Evolutionary conservation across 1,140 invertebrate species (phyloP).

Genomic region (Sitodiplosis mosellana): DNA sequence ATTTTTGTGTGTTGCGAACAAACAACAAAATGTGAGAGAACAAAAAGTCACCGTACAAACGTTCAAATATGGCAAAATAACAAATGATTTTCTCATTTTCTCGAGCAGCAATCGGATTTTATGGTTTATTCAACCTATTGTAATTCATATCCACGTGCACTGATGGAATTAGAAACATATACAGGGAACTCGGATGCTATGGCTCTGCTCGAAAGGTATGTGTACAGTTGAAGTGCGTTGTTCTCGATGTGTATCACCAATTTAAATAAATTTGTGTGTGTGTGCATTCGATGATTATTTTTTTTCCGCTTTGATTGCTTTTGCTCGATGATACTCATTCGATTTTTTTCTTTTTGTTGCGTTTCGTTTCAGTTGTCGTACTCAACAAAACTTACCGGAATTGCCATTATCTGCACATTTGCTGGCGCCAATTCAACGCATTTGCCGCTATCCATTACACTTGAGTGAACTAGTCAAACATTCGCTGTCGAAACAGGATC

Average conservation of each 20-base stretch:
- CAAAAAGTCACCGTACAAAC: no score
- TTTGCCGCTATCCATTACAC: constrained; percentile 84
- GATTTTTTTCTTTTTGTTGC: no score
- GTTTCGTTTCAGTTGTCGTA: constrained; percentile 14
- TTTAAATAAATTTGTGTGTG: not conserved
- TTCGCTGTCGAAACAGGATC: constrained; percentile 35
- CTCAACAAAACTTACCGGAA: constrained; percentile 33
- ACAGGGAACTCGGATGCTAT: constrained; percentile 20
- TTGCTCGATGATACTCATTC: not conserved
- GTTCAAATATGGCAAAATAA: no score
- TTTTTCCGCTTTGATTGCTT: no score
- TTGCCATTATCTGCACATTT: constrained; percentile 78
- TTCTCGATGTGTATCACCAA: not conserved
- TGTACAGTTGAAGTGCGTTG: not conserved
- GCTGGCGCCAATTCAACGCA: constrained; percentile 75
- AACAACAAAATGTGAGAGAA: no score
- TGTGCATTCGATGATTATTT: not conserved
- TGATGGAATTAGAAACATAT: constrained; percentile 23
- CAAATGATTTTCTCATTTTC: no score
- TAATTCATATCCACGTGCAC: constrained; percentile 57
- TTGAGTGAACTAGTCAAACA: constrained; percentile 69
- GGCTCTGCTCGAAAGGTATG: constrained; percentile 21
- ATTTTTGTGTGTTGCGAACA: no score
- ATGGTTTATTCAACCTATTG: constrained; percentile 83
- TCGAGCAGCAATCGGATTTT: constrained; percentile 45